phyloP scores from a whole-genome alignment of 2,888 invertebrate species.

The Xanthia togata region DNA sequence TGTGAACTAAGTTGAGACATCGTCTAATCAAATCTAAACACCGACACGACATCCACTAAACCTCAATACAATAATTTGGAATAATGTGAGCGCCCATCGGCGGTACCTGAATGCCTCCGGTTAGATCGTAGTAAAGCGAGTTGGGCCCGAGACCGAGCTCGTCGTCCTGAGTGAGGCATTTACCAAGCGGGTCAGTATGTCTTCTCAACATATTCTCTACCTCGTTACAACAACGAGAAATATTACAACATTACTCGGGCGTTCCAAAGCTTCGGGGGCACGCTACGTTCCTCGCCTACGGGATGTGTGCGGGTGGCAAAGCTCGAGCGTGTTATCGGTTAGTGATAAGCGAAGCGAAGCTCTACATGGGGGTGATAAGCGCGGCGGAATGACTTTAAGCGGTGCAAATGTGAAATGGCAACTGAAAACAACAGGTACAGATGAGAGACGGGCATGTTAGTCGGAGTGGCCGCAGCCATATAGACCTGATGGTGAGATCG shows the following conservation, averaged over 20 bases:
- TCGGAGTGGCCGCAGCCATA: slow-evolving; percentile 84
- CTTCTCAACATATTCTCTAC: slow-evolving; percentile 86
- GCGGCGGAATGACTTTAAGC: slow-evolving; percentile 81
- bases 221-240: slow-evolving; percentile 86
- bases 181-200: slow-evolving; percentile 89
- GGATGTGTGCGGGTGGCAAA: slow-evolving; percentile 73
- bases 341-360: slow-evolving; percentile 81
- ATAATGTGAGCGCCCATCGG: slow-evolving; percentile 68
- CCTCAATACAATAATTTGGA: slow-evolving; percentile 68
- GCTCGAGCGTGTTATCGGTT: slow-evolving; percentile 71
- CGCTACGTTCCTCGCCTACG: slow-evolving; percentile 80
- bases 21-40: slow-evolving; percentile 55
- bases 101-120: slow-evolving; percentile 90
- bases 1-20: slow-evolving; percentile 47
- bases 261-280: slow-evolving; percentile 77
- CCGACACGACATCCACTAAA: slow-evolving; percentile 65
- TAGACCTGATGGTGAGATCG: slow-evolving; percentile 87
- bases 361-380: slow-evolving; percentile 80
- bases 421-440: slow-evolving; percentile 80
- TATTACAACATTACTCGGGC: slow-evolving; percentile 82
- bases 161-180: slow-evolving; percentile 90
- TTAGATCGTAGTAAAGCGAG: slow-evolving; percentile 90
- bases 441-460: slow-evolving; percentile 81
- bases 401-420: slow-evolving; percentile 83
- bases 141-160: slow-evolving; percentile 89